These are phyloP conservation scores for Pachyseris speciosa DNA, from an alignment of 64 coral and sea anemone genomes.

Conservation along the genomic window DNA sequence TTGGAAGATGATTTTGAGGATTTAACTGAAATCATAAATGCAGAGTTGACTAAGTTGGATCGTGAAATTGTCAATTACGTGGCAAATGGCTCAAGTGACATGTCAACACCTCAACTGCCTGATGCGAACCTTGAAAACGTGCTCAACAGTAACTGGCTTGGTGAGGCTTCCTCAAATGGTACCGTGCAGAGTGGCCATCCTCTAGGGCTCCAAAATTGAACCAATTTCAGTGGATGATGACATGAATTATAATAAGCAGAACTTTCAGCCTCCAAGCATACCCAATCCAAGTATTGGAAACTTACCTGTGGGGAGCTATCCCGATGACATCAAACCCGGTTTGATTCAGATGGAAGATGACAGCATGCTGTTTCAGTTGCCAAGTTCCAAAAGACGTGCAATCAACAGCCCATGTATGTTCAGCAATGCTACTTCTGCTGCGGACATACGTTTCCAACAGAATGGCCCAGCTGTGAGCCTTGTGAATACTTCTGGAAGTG, in stretches of 20 bases:
- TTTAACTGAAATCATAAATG: conserved; percentile 36
- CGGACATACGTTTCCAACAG: background rate
- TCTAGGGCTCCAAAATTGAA: conserved; percentile 51
- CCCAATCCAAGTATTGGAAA: background rate
- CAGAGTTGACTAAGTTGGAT: conserved; percentile 52
- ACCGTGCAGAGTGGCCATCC: background rate
- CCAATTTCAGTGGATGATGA: background rate
- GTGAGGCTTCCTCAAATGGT: background rate
- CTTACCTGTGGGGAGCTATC: background rate
- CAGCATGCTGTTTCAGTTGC: background rate
- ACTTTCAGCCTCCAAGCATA: background rate
- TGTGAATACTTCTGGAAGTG: background rate
- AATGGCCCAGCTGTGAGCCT: background rate
- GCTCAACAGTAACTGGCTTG: background rate
- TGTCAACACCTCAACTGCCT: background rate
- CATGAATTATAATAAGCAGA: background rate
- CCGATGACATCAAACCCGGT: background rate
- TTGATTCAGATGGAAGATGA: background rate
- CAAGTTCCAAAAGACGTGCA: background rate
- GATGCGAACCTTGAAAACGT: background rate
- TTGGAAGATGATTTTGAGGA: conserved; percentile 61
- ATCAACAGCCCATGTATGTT: conserved; percentile 39
- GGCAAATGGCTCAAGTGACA: background rate
- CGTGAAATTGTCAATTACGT: conserved; percentile 54
- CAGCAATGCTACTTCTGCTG: background rate